These are phyloP conservation scores for Fissipunctia ypsillon DNA, from an alignment of 2,888 invertebrate species.

Conservation along the genomic window DNA sequence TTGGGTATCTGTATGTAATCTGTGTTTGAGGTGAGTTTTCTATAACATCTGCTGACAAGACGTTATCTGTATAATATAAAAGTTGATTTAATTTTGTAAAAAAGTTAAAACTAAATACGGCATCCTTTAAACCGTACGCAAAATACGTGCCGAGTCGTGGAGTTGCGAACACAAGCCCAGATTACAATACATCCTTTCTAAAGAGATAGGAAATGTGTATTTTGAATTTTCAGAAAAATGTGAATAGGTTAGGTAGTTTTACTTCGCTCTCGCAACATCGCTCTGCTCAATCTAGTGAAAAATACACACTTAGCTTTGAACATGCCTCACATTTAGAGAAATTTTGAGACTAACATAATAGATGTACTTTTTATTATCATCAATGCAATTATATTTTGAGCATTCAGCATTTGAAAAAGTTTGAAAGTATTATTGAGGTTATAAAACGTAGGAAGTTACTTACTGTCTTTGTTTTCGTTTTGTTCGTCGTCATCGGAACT, in stretches of 20 bases:
- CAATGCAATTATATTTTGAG: constrained; percentile 11
- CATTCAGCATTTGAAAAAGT: constrained; percentile 15
- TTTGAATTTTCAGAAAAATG: not conserved
- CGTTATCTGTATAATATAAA: constrained; percentile 16
- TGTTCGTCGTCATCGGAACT: constrained; percentile 19
- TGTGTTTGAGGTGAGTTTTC: constrained; percentile 25
- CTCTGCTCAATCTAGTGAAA: constrained; percentile 1
- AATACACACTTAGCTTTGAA: constrained; percentile 1
- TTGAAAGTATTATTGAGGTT: constrained; percentile 19
- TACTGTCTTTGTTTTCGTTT: constrained; percentile 17
- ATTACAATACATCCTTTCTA: constrained; percentile 1
- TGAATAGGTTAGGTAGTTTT: not conserved
- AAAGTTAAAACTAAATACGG: constrained; percentile 2
- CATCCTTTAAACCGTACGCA: not conserved
- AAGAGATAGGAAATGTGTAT: constrained; percentile 5
- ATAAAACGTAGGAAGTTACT: constrained; percentile 11
- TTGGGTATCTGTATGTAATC: no score
- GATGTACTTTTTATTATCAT: constrained; percentile 16
- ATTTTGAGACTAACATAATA: constrained; percentile 15
- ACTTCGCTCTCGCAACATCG: constrained; percentile 2
- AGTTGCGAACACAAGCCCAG: not conserved
- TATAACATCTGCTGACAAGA: constrained; percentile 12
- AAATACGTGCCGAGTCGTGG: constrained; percentile 2
- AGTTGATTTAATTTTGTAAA: constrained; percentile 1
- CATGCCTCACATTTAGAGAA: constrained; percentile 10